Evolutionary conservation across 2,888 invertebrate species (phyloP).

Genomic region (Lithosia quadra): DNA sequence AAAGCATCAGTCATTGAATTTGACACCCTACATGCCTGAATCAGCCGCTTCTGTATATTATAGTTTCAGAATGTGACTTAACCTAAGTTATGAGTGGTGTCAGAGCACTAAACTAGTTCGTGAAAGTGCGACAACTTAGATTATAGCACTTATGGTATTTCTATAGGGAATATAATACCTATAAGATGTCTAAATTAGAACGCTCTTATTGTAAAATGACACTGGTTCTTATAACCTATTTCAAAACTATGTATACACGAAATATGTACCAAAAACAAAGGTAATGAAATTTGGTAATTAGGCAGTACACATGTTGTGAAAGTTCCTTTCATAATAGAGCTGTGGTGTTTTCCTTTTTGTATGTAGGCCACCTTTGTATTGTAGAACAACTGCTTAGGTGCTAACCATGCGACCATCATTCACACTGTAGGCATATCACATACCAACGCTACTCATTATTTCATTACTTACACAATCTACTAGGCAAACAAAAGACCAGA

Average conservation of each 20-base stretch:
- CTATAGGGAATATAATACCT: constrained; percentile 54
- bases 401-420: background rate
- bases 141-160: constrained; percentile 54
- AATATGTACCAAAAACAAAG: background rate
- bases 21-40: too few relatives aligned
- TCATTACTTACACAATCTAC: too few relatives aligned
- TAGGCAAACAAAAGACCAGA: background rate
- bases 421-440: too few relatives aligned
- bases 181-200: constrained; percentile 38
- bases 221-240: constrained; percentile 18
- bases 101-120: constrained; percentile 33
- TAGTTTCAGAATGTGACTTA: constrained; percentile 16
- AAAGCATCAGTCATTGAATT: too few relatives aligned
- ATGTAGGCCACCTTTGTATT: constrained; percentile 16
- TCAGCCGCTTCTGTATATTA: background rate
- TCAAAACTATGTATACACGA: constrained; percentile 12
- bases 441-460: too few relatives aligned
- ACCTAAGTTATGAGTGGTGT: constrained; percentile 32
- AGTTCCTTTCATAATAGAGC: constrained; percentile 17
- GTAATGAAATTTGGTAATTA: background rate
- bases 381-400: constrained; percentile 9
- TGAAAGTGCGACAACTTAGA: constrained; percentile 49
- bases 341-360: constrained; percentile 27
- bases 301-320: background rate
- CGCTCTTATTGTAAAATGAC: constrained; percentile 28